phyloP scores from a whole-genome alignment of 2,888 invertebrate species.

The Tachina lurida region DNA sequence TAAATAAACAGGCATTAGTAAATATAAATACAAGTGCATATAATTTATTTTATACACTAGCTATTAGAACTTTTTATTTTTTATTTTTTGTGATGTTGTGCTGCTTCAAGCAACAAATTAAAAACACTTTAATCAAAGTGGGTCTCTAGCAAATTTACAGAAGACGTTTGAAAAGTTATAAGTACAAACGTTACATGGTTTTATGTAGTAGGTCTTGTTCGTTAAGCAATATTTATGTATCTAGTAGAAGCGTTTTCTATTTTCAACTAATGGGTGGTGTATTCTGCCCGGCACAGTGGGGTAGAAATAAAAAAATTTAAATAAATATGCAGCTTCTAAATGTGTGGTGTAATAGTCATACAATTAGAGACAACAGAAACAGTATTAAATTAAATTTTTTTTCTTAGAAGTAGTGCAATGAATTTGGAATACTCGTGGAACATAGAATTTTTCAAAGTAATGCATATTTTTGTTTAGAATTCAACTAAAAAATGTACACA shows the following conservation, averaged over 20 bases:
- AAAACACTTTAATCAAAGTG: slow-evolving; percentile 29
- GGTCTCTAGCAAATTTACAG: slow-evolving; percentile 19
- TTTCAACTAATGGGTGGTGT: neutral
- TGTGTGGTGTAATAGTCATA: no score
- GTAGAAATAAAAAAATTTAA: no score
- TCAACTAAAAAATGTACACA: no score
- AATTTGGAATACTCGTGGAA: no score
- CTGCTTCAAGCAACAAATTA: slow-evolving; percentile 9
- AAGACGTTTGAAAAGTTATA: slow-evolving; percentile 3
- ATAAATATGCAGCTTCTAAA: no score
- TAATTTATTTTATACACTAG: slow-evolving; percentile 24
- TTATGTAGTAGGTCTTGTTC: neutral
- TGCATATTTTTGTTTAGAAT: no score
- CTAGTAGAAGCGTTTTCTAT: neutral
- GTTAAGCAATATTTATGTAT: neutral
- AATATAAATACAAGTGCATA: slow-evolving; percentile 60
- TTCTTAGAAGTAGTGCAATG: no score
- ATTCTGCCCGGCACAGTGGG: neutral
- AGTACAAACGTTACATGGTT: neutral
- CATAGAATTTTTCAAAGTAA: no score
- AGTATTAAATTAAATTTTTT: no score
- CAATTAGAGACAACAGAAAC: no score
- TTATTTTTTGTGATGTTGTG: neutral
- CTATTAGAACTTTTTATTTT: neutral
- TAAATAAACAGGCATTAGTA: slow-evolving; percentile 76